Percentiles rank a stretch among this genome's conserved stretches.
phyloP scores from a whole-genome alignment of 2,797 vertebrate species.

The Miichthys miiuy region DNA sequence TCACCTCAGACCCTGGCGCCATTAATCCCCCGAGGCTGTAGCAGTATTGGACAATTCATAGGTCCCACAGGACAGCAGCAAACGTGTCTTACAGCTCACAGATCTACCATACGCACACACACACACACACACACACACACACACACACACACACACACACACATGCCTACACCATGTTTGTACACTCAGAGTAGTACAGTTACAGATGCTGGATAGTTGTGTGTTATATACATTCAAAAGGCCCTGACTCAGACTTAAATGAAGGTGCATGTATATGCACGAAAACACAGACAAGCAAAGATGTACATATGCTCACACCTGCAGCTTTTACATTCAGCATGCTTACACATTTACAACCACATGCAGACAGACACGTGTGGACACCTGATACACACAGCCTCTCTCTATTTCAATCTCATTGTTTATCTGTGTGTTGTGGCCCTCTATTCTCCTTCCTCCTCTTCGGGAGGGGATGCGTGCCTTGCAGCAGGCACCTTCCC shows the following conservation, averaged over 20 bases:
- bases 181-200: neutral
- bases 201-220: neutral
- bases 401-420: slow-evolving; percentile 17
- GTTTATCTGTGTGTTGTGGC: slow-evolving; percentile 54
- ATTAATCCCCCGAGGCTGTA: slow-evolving; percentile 29
- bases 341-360: slow-evolving; percentile 21
- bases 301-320: slow-evolving; percentile 20
- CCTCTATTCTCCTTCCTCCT: slow-evolving; percentile 34
- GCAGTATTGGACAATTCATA: slow-evolving; percentile 31
- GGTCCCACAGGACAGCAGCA: slow-evolving; percentile 28
- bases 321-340: slow-evolving; percentile 28
- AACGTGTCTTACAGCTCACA: slow-evolving; percentile 29
- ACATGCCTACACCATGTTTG: neutral
- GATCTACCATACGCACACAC: slow-evolving; percentile 16
- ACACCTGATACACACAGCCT: slow-evolving; percentile 39
- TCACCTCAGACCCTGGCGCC: slow-evolving; percentile 20
- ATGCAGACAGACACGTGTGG: slow-evolving; percentile 13
- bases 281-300: slow-evolving; percentile 6
- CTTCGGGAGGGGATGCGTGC: slow-evolving; percentile 81
- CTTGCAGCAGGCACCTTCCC: slow-evolving; percentile 88
- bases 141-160: neutral
- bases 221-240: neutral
- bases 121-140: neutral
- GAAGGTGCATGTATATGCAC: slow-evolving; percentile 4
- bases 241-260: neutral